These are phyloP conservation scores for Formica selysi DNA, from an alignment of 1,140 invertebrate species.

Conservation along the genomic window DNA sequence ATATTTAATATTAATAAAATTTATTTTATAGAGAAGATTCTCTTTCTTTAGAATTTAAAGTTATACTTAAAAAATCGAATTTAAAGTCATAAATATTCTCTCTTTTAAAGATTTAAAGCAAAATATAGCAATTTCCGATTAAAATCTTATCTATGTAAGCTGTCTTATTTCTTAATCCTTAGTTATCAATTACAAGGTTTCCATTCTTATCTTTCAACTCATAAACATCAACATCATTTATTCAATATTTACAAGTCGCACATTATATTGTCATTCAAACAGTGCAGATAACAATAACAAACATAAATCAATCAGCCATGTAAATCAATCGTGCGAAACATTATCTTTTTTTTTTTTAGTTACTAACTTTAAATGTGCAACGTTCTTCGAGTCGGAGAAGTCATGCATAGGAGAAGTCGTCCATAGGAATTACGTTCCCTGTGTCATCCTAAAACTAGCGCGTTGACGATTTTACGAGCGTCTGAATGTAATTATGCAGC, in stretches of 20 bases:
- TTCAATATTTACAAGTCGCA: not conserved
- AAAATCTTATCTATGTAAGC: not conserved
- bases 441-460: slow-evolving; percentile 15
- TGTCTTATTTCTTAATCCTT: not conserved
- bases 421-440: slow-evolving; percentile 2
- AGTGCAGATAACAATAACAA: too few species aligned
- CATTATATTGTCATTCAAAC: not conserved
- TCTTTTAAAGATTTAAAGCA: not conserved
- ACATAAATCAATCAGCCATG: not conserved
- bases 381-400: not conserved
- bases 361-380: not conserved
- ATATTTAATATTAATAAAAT: not conserved
- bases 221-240: not conserved
- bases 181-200: slow-evolving; percentile 1
- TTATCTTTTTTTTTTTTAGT: not conserved
- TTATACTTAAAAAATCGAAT: not conserved
- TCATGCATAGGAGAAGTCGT: not conserved
- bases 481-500: slow-evolving; percentile 51
- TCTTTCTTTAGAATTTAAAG: not conserved
- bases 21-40: not conserved
- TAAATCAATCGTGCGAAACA: not conserved
- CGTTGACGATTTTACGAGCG: slow-evolving; percentile 49
- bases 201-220: not conserved
- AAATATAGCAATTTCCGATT: slow-evolving; percentile 25
- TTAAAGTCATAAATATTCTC: too few species aligned